Evolutionary conservation across 2,797 vertebrate genomes (phyloP).

Genomic region (Amphiprion clarkii): DNA sequence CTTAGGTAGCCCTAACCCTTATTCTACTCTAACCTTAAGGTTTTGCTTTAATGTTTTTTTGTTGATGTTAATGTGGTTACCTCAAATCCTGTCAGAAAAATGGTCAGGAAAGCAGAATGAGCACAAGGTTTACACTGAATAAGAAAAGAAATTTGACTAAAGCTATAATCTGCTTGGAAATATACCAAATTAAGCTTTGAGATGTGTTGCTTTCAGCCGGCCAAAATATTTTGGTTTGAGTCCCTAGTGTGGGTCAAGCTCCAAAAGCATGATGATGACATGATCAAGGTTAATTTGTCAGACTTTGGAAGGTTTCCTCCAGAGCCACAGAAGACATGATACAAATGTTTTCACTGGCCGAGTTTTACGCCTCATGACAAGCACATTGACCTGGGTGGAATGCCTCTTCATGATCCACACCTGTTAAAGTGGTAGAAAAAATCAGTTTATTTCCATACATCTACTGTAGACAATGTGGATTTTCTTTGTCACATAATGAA

Average conservation of each 20-base stretch:
- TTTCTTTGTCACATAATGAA: background rate
- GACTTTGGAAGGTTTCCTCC: background rate
- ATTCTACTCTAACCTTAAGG: too few relatives aligned
- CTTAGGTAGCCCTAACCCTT: background rate
- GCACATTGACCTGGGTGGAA: background rate
- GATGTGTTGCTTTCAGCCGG: background rate
- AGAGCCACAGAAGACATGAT: background rate
- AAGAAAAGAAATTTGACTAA: background rate
- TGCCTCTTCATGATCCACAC: background rate
- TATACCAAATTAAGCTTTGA: background rate
- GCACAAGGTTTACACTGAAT: background rate
- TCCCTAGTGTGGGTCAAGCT: background rate
- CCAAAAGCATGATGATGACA: background rate
- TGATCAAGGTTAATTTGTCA: background rate
- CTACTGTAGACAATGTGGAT: background rate
- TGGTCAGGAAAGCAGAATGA: background rate
- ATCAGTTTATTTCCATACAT: background rate
- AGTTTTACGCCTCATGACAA: background rate
- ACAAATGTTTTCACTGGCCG: background rate
- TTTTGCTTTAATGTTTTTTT: background rate
- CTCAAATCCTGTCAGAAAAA: slow-evolving; percentile 10
- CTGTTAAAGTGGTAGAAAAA: background rate
- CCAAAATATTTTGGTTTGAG: background rate
- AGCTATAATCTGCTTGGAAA: background rate
- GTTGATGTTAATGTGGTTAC: background rate